Evolutionary conservation across 2,113 vertebrate genomes (phyloP).

Genomic region (Recurvirostra avosetta): DNA sequence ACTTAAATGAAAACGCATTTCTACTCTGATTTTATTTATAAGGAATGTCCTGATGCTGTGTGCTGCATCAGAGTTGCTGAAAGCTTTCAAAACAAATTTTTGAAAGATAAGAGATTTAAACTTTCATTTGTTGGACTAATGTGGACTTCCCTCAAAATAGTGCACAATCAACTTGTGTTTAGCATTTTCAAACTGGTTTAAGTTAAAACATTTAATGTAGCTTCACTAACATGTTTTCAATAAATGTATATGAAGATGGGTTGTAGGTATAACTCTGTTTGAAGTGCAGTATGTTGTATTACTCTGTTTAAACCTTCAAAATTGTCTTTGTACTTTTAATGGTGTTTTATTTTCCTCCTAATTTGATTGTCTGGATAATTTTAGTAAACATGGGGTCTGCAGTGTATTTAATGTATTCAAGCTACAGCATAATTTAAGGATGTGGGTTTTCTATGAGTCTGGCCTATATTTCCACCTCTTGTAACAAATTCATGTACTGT

Average conservation of each 20-base stretch:
- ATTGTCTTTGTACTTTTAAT: not conserved
- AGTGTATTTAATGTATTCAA: not conserved
- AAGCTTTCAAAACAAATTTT: not conserved
- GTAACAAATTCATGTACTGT: not conserved
- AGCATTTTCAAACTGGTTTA: not conserved
- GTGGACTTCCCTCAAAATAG: not conserved
- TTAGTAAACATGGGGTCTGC: not conserved
- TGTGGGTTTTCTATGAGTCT: not conserved
- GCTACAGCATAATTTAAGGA: not conserved
- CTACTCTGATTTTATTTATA: not conserved
- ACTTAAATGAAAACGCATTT: not conserved
- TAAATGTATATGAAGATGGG: fast-evolving
- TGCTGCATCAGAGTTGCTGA: not conserved
- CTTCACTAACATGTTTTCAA: not conserved
- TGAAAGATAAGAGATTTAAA: not conserved
- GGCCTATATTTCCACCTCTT: not conserved
- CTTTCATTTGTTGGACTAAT: not conserved
- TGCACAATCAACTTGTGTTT: not conserved
- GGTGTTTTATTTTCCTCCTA: not conserved
- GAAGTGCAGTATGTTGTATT: not conserved
- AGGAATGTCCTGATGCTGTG: not conserved
- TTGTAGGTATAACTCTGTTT: not conserved
- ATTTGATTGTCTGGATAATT: not conserved
- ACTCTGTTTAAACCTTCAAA: not conserved
- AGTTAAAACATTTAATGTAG: not conserved